Base-by-base conservation (phyloP, 2,888 invertebrate species). In the Drosophila subsilvestris region DNA sequence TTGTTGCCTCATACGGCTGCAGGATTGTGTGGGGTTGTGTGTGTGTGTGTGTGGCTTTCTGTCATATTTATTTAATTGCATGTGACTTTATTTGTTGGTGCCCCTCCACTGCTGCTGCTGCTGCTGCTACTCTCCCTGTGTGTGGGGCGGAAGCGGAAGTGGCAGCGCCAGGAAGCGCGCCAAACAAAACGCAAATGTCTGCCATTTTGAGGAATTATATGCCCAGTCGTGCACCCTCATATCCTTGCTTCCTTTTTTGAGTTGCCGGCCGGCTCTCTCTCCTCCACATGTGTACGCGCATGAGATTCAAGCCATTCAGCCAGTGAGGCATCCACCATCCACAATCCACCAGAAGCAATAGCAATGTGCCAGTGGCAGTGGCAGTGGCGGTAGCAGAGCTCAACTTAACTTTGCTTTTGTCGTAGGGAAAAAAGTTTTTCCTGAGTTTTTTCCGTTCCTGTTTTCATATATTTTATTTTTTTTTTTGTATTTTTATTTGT, bases 101-200 rank as follows among this genome's bases (percentile, higher is more conserved):
- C 2, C 14, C n/a, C 37, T n/a, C 32, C 4, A 1, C 29, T 32
- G 8, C 27, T 8, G 8, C 27, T 65, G 53, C 29, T 65, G 42
- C 63, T 65, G 25, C 56, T 65, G 72, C 29, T 47, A 47, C 29
- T 65, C 32, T 54, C 45, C 43, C 42, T 60, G 57, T 42, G 18
- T 67, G 66, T 58, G 32, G 29, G 68, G 51, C 87, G 84, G 84
- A 87, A 85, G 54, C 88, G 84, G 87, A 85, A 80, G 80, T 87
- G 88, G 88, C 86, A 83, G 88, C 86, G 88, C 79, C 85, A 84
- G 85, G 85, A 86, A 88, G 80, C 80, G 88, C 80, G 75, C 86
- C 86, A 84, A 80, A 79, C 88, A 86, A 56, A 85, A 88, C 88
- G 80, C 88, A 88, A 86, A 86, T 86, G 88, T 88, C 86, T 87